Evolutionary conservation across 2,113 vertebrate genomes (phyloP).

Genomic region (Forbesichthys agassizii): DNA sequence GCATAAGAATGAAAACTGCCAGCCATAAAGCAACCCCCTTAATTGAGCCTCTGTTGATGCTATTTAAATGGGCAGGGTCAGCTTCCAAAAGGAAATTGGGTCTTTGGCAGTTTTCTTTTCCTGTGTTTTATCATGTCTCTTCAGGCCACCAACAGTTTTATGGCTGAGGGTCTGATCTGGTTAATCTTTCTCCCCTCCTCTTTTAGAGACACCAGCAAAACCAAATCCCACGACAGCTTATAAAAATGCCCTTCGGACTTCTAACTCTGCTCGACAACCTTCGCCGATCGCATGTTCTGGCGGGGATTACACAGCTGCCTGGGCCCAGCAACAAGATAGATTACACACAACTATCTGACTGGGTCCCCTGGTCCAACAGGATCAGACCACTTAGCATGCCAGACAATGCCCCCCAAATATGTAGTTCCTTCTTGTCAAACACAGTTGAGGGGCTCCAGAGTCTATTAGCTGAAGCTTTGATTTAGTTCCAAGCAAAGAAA

Average conservation of each 20-base stretch:
- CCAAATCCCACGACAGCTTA: conserved; percentile 27
- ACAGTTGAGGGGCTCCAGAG: conserved; percentile 25
- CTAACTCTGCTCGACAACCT: conserved; percentile 45
- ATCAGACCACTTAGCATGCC: conserved; percentile 24
- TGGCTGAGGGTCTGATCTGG: conserved; percentile 16
- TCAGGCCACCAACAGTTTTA: conserved; percentile 24
- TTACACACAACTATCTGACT: conserved; percentile 13
- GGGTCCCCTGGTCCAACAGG: conserved; percentile 34
- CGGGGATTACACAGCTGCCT: conserved; percentile 33
- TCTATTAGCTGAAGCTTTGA: conserved; percentile 46
- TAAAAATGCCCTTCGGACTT: conserved; percentile 28
- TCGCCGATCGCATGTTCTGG: conserved; percentile 22
- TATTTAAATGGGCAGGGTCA: conserved; percentile 54
- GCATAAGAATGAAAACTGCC: conserved; percentile 71
- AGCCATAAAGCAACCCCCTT: conserved; percentile 59
- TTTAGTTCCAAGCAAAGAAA: conserved; percentile 52
- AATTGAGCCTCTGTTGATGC: conserved; percentile 55
- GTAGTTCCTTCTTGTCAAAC: conserved; percentile 12
- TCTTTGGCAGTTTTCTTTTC: conserved; percentile 31
- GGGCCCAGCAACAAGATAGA: conserved; percentile 24
- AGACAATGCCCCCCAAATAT: conserved; percentile 20
- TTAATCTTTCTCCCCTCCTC: conserved; percentile 13
- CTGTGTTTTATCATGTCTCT: conserved; percentile 24
- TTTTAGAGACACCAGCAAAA: conserved; percentile 30
- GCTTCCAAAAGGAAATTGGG: conserved; percentile 64